Percentiles rank a stretch among this genome's conserved stretches.
phyloP scores from a whole-genome alignment of 2,888 invertebrate species.

The Sacculina carcini region DNA sequence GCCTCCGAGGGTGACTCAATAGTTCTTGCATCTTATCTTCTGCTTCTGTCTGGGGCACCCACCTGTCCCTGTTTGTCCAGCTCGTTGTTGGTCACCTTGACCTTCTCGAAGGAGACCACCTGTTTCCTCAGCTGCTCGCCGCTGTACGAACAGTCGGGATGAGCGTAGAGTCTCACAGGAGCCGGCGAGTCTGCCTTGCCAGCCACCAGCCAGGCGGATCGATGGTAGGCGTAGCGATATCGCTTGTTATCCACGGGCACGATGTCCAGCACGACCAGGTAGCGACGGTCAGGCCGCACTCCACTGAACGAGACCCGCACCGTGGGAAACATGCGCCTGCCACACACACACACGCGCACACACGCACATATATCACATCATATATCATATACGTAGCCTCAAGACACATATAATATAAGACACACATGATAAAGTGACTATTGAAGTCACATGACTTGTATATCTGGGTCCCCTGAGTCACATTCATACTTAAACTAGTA shows the following conservation, averaged over 20 bases:
- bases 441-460: no score
- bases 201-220: constrained; percentile 54
- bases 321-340: constrained; percentile 57
- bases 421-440: no score
- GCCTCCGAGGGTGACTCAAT: no score
- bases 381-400: no score
- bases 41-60: constrained; percentile 17
- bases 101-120: constrained; percentile 55
- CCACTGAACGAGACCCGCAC: constrained; percentile 44
- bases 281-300: constrained; percentile 34
- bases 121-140: constrained; percentile 49
- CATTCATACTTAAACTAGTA: no score
- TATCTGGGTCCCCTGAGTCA: no score
- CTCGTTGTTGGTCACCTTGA: constrained; percentile 58
- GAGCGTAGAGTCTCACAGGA: constrained; percentile 41
- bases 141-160: constrained; percentile 53
- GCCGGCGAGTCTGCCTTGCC: constrained; percentile 50
- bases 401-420: no score
- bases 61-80: constrained; percentile 50
- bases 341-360: constrained; percentile 19
- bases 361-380: no score
- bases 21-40: no score
- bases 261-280: constrained; percentile 49
- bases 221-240: constrained; percentile 54
- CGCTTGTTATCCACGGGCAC: constrained; percentile 52